Base-by-base conservation (phyloP, 2,797 vertebrate species). In the Synanceia verrucosa region DNA sequence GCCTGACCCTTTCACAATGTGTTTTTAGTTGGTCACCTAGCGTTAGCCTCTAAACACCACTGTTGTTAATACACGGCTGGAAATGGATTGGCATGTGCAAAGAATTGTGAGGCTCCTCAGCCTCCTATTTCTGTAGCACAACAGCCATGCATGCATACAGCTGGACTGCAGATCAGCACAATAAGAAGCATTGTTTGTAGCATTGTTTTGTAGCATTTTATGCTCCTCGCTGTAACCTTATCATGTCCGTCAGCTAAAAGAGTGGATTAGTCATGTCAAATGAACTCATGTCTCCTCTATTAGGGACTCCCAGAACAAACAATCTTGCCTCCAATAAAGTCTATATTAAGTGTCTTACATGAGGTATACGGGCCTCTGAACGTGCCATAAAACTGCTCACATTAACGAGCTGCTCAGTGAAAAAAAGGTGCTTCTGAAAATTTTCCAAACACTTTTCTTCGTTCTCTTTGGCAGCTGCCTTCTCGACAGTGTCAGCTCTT, bases 401-500 rank as follows among this genome's bases (percentile, higher is more conserved):
- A 26, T 83, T 89, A 86, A 87, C 85, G 79, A 84, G 79, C 78
- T 52, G 19, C 13, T 67, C 55, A 59, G 66, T 4, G 10, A 73
- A 68, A 73, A 68, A 55, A 52, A 74, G 64, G 76, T 78, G 70
- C 73, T 70, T 78, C 53, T 65, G 81, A 83, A 70, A 76, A 66
- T 82, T 9, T 64, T 68, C 70, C 52, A 39, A 81, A 81, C 70
- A 55, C 70, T 84, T 63, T n/a, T 60, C 47, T 66, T 73, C 31
- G 1, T 81, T 67, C 73, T 83, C 70, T 60, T 77, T 88, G 67
- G 84, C 84, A 84, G 76, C 76, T 66, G 55, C 55, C 73, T 67
- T 70, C 76, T 79, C 36, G 41, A 79, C 79, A 58, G 57, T 78
- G 75, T 92, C 84, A 44, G 77, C 85, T 78, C 65, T 85, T 87